A percentile compares a stretch with the other conserved stretches of the same genome.
phyloP scores from a whole-genome alignment of 2,888 invertebrate species.

The Drosophila phalerata region DNA sequence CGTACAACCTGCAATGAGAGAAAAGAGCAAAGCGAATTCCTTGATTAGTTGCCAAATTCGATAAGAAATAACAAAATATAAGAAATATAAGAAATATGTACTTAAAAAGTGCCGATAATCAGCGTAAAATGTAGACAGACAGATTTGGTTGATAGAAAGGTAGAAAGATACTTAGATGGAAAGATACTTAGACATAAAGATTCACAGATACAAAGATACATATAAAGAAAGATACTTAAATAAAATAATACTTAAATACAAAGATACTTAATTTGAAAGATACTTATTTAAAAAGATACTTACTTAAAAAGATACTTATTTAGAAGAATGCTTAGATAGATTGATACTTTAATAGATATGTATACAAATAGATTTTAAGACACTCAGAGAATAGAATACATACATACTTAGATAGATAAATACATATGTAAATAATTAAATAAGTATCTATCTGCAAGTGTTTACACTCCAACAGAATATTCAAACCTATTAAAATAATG shows the following conservation, averaged over 20 bases:
- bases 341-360: too few relatives aligned
- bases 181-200: background rate
- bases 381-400: too few relatives aligned
- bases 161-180: background rate
- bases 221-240: background rate
- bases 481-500: too few relatives aligned
- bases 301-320: too few relatives aligned
- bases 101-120: conserved; percentile 16
- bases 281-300: too few relatives aligned
- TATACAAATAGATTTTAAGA: too few relatives aligned
- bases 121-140: conserved; percentile 6
- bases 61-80: conserved; percentile 22
- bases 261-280: background rate
- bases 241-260: background rate
- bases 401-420: too few relatives aligned
- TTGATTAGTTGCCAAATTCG: conserved; percentile 48
- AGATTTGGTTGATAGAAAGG: background rate
- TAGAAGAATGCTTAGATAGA: too few relatives aligned
- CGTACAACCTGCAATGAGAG: conserved; percentile 51
- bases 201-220: background rate
- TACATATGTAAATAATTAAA: too few relatives aligned
- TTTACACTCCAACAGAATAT: too few relatives aligned
- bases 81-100: conserved; percentile 3
- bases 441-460: too few relatives aligned
- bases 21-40: conserved; percentile 21